Percentiles rank a stretch among this genome's conserved stretches.
Evolutionary conservation across 2,797 vertebrate genomes (phyloP).

Genomic region (Sebastes matsubarae): DNA sequence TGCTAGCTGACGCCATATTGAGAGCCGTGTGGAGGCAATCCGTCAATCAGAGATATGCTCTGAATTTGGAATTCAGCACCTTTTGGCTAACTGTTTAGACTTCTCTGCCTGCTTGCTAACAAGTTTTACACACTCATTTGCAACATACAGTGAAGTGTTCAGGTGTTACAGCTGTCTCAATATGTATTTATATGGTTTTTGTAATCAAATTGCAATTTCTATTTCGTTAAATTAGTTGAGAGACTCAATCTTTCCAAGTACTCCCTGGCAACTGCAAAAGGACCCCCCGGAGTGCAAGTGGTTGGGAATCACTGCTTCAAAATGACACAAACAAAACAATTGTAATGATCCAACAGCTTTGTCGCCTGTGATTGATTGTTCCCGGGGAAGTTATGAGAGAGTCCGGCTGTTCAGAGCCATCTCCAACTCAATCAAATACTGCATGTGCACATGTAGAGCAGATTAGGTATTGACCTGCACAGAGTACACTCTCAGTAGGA

Average conservation of each 20-base stretch:
- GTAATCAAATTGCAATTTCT: not conserved
- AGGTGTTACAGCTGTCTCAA: not conserved
- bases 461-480: slow-evolving; percentile 29
- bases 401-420: not conserved
- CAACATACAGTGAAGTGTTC: not conserved
- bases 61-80: too few species aligned
- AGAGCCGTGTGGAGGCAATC: too few species aligned
- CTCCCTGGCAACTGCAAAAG: not conserved
- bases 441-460: not conserved
- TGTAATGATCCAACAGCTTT: not conserved
- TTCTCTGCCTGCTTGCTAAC: too few species aligned
- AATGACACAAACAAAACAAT: not conserved
- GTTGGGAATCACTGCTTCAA: not conserved
- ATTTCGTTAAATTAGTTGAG: not conserved
- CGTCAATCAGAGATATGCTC: too few species aligned
- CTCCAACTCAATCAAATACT: not conserved
- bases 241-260: not conserved
- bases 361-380: not conserved
- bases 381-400: not conserved
- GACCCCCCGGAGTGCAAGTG: not conserved
- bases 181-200: not conserved
- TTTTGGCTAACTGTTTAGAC: too few species aligned
- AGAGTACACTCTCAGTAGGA: slow-evolving; percentile 13
- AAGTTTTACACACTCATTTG: not conserved
- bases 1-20: too few species aligned